These are phyloP conservation scores for Bagarius yarrelli DNA, from an alignment of 2,113 vertebrate species.

Conservation along the genomic window DNA sequence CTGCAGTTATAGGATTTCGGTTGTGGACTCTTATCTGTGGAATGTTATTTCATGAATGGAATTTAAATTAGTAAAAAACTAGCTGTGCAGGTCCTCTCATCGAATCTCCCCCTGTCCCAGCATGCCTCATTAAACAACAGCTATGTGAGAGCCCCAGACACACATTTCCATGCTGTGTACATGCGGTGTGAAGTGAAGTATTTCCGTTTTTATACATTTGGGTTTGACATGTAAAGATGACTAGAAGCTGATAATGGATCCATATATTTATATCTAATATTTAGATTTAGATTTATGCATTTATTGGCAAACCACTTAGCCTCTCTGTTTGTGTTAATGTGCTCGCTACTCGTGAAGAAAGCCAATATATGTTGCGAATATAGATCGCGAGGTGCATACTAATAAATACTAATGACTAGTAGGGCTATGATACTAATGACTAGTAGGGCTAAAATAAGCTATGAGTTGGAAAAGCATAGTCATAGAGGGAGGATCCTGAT, in stretches of 20 bases:
- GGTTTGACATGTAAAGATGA: too few species aligned
- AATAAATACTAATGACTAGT: not conserved
- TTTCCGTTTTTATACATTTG: too few species aligned
- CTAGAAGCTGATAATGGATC: too few species aligned
- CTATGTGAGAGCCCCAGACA: slow-evolving; percentile 60
- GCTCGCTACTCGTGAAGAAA: not conserved
- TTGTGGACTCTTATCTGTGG: not conserved
- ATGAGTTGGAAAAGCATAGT: not conserved
- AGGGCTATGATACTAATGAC: not conserved
- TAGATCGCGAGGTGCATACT: not conserved
- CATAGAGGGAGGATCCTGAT: too few species aligned
- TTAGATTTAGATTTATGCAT: too few species aligned
- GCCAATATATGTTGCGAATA: not conserved
- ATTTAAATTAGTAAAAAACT: slow-evolving; percentile 16
- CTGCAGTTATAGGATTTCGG: not conserved
- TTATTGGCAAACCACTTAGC: not conserved
- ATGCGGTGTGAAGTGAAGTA: too few species aligned
- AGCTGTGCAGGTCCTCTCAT: not conserved
- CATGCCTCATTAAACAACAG: slow-evolving; percentile 62
- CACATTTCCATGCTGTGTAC: slow-evolving; percentile 7
- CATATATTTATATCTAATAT: too few species aligned
- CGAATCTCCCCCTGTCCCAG: slow-evolving; percentile 41
- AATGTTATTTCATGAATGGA: slow-evolving; percentile 15
- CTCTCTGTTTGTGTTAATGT: not conserved
- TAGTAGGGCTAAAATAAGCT: not conserved